phyloP scores from a whole-genome alignment of 2,797 vertebrate species.

The Dendrocincla tyrannina region DNA sequence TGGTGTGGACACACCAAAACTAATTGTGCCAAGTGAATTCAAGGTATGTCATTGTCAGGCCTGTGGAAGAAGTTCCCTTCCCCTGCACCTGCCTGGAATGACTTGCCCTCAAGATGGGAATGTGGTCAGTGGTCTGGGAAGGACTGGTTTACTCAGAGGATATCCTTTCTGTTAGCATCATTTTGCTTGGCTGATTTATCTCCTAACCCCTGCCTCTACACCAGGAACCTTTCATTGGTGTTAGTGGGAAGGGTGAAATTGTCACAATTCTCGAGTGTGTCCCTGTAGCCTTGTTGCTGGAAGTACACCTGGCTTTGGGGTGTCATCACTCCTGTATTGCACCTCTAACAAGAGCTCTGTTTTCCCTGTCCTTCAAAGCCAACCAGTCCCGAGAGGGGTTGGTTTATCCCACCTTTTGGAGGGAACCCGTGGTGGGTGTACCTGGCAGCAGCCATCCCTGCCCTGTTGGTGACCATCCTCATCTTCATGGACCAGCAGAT shows the following conservation, averaged over 20 bases:
- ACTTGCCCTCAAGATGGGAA: not conserved
- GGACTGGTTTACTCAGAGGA: not conserved
- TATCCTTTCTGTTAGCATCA: not conserved
- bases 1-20: constrained; percentile 95
- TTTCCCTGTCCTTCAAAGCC: constrained; percentile 79
- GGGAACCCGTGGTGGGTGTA: constrained; percentile 99
- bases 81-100: not conserved
- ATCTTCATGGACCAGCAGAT: constrained; percentile 99
- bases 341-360: not conserved
- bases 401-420: constrained; percentile 93
- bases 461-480: constrained; percentile 94
- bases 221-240: not conserved
- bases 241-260: not conserved
- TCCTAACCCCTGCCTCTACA: not conserved
- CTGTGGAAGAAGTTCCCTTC: not conserved
- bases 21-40: constrained; percentile 96
- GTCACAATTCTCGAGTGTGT: not conserved
- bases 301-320: not conserved
- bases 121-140: not conserved
- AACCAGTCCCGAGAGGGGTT: constrained; percentile 89
- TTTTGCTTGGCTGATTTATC: not conserved
- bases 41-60: constrained; percentile 80
- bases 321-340: fast-evolving
- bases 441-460: constrained; percentile 89
- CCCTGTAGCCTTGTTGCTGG: not conserved